These are phyloP conservation scores for Semnornis frantzii DNA, from an alignment of 2,113 vertebrate species.

Conservation along the genomic window DNA sequence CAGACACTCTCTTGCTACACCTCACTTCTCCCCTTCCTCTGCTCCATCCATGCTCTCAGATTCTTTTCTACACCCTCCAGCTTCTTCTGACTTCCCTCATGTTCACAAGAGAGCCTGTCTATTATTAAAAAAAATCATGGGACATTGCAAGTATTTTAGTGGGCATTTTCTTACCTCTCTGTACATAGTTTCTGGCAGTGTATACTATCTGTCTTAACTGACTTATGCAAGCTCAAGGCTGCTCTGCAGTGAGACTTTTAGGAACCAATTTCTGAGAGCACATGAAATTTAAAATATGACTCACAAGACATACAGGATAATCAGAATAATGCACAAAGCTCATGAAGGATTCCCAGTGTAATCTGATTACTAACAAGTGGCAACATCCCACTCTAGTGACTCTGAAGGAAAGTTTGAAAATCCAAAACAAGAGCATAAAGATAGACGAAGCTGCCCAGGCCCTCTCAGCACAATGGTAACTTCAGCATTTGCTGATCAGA, in stretches of 20 bases:
- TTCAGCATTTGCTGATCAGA: background rate
- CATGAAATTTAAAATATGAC: background rate
- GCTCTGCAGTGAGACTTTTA: background rate
- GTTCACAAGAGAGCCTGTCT: background rate
- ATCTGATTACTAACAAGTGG: background rate
- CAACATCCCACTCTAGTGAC: too few relatives aligned
- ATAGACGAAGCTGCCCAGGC: background rate
- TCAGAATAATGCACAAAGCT: background rate
- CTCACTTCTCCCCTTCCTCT: background rate
- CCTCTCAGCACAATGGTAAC: background rate
- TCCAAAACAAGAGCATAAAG: background rate
- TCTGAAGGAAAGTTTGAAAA: background rate
- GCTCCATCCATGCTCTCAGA: rapidly evolving
- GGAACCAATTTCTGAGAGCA: background rate
- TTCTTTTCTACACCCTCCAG: background rate
- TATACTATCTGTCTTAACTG: background rate
- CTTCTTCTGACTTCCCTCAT: background rate
- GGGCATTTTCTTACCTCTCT: background rate
- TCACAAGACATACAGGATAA: background rate
- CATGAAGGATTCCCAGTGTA: background rate
- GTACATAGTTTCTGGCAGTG: background rate
- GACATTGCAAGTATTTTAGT: background rate
- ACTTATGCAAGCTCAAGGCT: background rate
- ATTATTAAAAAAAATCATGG: background rate
- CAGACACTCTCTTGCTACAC: background rate